phyloP scores from a whole-genome alignment of 2,797 vertebrate genomes.

The Trachops cirrhosus region DNA sequence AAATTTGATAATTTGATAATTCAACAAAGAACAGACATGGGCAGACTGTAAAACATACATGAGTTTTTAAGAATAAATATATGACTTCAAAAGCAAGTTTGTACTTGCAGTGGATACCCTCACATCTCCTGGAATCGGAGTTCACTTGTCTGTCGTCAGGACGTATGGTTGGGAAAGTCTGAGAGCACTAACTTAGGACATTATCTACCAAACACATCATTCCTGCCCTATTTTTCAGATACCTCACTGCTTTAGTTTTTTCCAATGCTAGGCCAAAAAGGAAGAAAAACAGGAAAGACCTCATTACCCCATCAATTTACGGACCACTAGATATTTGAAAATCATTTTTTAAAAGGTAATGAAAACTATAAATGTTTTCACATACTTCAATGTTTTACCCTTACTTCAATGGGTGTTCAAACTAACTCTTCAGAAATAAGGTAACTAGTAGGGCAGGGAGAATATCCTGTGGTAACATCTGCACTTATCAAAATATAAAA shows the following conservation, averaged over 20 bases:
- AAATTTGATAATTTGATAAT: no score
- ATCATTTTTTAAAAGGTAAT: neutral
- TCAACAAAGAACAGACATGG: neutral
- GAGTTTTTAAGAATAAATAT: constrained; percentile 34
- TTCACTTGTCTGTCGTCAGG: neutral
- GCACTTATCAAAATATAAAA: neutral
- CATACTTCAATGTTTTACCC: neutral
- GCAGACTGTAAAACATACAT: neutral
- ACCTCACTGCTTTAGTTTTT: constrained; percentile 1
- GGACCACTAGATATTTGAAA: neutral
- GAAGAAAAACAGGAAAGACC: neutral
- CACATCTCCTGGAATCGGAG: neutral
- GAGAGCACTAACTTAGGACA: neutral
- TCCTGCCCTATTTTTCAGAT: constrained; percentile 10
- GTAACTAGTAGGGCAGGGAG: neutral
- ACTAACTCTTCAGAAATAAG: constrained; percentile 26
- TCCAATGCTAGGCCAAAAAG: neutral
- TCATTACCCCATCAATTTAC: neutral
- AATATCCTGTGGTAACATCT: neutral
- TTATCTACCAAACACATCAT: neutral
- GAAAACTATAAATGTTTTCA: neutral
- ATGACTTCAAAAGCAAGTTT: constrained; percentile 33
- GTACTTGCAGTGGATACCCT: neutral
- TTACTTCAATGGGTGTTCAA: neutral
- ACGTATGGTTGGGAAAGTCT: neutral